Percentiles rank a stretch among this genome's conserved stretches.
Evolutionary conservation across 2,113 vertebrate species (phyloP).

Genomic region (Pollachius pollachius): DNA sequence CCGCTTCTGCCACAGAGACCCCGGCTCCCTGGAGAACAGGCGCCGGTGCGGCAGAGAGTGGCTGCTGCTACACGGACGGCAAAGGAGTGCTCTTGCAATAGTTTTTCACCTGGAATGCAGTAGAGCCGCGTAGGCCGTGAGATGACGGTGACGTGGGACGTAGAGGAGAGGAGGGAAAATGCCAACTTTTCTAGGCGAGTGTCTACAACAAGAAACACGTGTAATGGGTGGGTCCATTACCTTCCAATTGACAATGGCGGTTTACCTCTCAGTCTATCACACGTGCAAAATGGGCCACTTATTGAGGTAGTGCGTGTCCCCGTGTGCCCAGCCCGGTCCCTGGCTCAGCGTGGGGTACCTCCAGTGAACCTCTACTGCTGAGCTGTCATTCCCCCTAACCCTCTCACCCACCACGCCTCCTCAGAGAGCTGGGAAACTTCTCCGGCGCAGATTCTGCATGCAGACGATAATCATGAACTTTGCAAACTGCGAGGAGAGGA

Average conservation of each 20-base stretch:
- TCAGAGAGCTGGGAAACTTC: conserved; percentile 64
- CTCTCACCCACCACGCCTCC: conserved; percentile 47
- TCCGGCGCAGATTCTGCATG: conserved; percentile 61
- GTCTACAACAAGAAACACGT: conserved; percentile 27
- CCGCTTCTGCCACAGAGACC: neutral
- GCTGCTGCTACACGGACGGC: neutral
- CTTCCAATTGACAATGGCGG: conserved; percentile 34
- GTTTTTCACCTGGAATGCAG: conserved; percentile 1
- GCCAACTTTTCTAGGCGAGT: conserved; percentile 2
- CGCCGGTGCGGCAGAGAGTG: neutral
- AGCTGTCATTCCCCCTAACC: conserved; percentile 58
- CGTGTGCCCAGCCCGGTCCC: conserved; percentile 51
- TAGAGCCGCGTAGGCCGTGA: neutral
- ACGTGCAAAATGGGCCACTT: conserved; percentile 56
- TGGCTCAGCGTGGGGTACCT: conserved; percentile 58
- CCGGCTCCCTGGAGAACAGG: no score
- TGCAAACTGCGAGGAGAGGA: conserved; percentile 69
- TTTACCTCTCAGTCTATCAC: conserved; percentile 45
- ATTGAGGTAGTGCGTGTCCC: conserved; percentile 47
- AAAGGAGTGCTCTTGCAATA: neutral
- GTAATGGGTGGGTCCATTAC: conserved; percentile 22
- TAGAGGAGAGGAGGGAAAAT: neutral
- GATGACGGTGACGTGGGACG: neutral
- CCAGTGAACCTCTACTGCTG: conserved; percentile 56
- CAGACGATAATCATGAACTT: conserved; percentile 73